Evolutionary conservation across 64 coral and sea anemone genomes (phyloP).

Genomic region (Montipora foliosa): DNA sequence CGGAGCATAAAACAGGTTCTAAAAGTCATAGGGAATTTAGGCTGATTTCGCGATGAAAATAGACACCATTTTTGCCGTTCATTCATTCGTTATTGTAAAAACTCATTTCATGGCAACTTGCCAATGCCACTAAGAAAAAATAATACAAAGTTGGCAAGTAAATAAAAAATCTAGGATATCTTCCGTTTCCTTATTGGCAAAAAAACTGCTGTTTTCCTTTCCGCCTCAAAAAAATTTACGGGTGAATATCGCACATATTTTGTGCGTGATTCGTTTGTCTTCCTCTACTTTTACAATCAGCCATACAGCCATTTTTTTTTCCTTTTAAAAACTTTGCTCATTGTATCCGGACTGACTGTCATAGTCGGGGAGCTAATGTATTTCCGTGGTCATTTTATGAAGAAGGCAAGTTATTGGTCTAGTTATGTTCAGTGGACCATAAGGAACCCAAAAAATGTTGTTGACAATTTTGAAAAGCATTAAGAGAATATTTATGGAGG

Average conservation of each 20-base stretch:
- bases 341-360: too few relatives aligned
- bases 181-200: background rate
- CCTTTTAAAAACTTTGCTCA: too few relatives aligned
- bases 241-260: too few relatives aligned
- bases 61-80: too few relatives aligned
- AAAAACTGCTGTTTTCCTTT: background rate
- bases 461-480: conserved; percentile 17
- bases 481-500: background rate
- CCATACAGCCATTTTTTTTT: too few relatives aligned
- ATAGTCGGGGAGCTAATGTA: conserved; percentile 18
- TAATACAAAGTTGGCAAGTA: background rate
- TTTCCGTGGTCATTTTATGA: conserved; percentile 5
- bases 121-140: conserved; percentile 13
- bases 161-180: background rate
- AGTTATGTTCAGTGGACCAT: background rate
- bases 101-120: background rate
- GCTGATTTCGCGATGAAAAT: too few relatives aligned
- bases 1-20: too few relatives aligned
- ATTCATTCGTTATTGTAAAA: background rate
- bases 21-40: background rate
- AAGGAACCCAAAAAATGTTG: background rate
- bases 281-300: too few relatives aligned
- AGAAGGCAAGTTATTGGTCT: conserved; percentile 2
- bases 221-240: too few relatives aligned
- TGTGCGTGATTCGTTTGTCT: too few relatives aligned